A percentile compares a stretch with the other conserved stretches of the same genome.
Conservation (phyloP, 2,113 vertebrate genomes). For the rat (Rattus norvegicus) region DNA sequence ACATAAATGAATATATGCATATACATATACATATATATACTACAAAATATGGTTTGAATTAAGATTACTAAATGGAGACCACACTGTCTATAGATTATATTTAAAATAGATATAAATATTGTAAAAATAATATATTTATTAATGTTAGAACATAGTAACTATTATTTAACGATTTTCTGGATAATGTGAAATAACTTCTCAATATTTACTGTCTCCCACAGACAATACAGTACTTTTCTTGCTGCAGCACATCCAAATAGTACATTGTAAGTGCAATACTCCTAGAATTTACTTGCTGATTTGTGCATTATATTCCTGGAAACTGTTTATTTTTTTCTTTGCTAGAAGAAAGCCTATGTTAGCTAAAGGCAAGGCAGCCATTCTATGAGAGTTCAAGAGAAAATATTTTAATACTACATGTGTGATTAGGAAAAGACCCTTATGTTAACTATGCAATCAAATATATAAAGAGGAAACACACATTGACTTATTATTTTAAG, state of each 20-base stretch:
- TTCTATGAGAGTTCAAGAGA: background rate
- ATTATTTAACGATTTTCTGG: background rate
- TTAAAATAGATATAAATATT: background rate
- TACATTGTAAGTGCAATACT: background rate
- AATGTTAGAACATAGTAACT: background rate
- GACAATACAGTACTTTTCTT: background rate
- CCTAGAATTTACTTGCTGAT: background rate
- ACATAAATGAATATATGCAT: background rate
- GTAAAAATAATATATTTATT: background rate
- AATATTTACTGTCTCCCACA: background rate
- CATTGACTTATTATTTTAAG: background rate
- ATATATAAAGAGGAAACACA: too few relatives aligned
- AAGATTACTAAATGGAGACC: too few relatives aligned
- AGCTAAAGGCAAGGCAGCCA: background rate
- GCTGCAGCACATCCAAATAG: accelerated
- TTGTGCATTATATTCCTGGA: background rate
- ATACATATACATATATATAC: background rate
- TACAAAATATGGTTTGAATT: background rate
- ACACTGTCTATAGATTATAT: background rate
- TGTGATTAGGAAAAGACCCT: background rate
- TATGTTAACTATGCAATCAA: background rate
- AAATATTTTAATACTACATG: background rate
- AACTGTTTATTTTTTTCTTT: background rate
- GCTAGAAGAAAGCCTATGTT: background rate
- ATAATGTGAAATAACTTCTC: background rate